phyloP scores from a whole-genome alignment of 2,888 invertebrate species.

The Drosophila sordidula region DNA sequence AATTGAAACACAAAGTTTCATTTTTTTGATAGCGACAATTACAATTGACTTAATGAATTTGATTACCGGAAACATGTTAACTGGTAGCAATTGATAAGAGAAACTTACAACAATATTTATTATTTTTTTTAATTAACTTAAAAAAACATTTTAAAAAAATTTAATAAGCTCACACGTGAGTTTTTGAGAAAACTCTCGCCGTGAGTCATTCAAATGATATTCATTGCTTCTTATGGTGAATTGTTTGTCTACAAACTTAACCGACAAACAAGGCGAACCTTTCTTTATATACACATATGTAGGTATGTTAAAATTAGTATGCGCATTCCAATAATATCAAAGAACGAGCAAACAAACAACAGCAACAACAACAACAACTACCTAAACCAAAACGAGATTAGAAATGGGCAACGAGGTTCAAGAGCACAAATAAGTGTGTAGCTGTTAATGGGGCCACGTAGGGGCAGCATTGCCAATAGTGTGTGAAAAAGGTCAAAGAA shows the following conservation, averaged over 20 bases:
- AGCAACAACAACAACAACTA: conserved; percentile 18
- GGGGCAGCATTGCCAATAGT: conserved; percentile 13
- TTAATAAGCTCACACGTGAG: too few relatives aligned
- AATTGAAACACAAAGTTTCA: not conserved
- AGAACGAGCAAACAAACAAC: conserved; percentile 5
- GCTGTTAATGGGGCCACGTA: conserved; percentile 9
- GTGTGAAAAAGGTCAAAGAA: conserved; percentile 50
- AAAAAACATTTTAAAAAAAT: too few relatives aligned
- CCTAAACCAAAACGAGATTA: conserved; percentile 35
- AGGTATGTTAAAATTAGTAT: conserved; percentile 6
- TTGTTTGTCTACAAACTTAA: not conserved
- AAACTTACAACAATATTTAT: too few relatives aligned
- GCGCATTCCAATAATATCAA: conserved; percentile 15
- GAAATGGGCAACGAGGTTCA: conserved; percentile 48
- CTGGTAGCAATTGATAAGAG: not conserved
- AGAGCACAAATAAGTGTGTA: conserved; percentile 39
- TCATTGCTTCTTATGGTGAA: not conserved
- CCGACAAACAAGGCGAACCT: conserved; percentile 5
- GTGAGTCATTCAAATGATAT: not conserved
- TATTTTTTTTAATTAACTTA: too few relatives aligned
- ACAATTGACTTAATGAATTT: not conserved
- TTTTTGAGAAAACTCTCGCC: too few relatives aligned
- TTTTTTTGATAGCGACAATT: not conserved
- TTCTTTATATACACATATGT: not conserved
- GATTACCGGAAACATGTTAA: not conserved